Evolutionary conservation across 2,113 vertebrate species (phyloP).

Genomic region (Orthonyx spaldingii): DNA sequence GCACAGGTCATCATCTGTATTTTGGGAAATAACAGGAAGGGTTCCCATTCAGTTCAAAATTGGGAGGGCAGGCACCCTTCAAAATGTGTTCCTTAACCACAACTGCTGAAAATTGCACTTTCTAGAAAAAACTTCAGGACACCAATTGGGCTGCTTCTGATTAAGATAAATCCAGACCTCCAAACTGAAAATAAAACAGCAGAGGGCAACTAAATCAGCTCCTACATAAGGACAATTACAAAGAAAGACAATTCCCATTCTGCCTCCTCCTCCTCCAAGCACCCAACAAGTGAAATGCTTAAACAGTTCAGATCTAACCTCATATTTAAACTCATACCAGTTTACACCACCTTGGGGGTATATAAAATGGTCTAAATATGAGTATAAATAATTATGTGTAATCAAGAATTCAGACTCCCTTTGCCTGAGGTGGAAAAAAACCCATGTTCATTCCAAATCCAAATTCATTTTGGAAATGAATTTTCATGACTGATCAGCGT

Average conservation of each 20-base stretch:
- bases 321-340: neutral
- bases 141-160: neutral
- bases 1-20: neutral
- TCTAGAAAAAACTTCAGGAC: neutral
- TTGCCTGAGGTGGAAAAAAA: constrained; percentile 42
- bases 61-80: neutral
- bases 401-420: constrained; percentile 37
- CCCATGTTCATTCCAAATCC: constrained; percentile 6
- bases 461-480: constrained; percentile 55
- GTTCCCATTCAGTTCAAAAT: neutral
- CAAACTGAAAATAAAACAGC: neutral
- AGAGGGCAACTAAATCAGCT: neutral
- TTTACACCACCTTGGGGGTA: constrained; percentile 16
- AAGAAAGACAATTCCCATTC: neutral
- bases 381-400: constrained; percentile 41
- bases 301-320: constrained; percentile 20
- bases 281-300: neutral
- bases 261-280: neutral
- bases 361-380: constrained; percentile 25
- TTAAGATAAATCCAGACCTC: neutral
- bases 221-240: neutral
- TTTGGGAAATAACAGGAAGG: neutral
- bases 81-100: neutral
- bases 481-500: constrained; percentile 56
- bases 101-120: neutral